phyloP scores from a whole-genome alignment of 2,113 vertebrate genomes.

The Aythya baeri region DNA sequence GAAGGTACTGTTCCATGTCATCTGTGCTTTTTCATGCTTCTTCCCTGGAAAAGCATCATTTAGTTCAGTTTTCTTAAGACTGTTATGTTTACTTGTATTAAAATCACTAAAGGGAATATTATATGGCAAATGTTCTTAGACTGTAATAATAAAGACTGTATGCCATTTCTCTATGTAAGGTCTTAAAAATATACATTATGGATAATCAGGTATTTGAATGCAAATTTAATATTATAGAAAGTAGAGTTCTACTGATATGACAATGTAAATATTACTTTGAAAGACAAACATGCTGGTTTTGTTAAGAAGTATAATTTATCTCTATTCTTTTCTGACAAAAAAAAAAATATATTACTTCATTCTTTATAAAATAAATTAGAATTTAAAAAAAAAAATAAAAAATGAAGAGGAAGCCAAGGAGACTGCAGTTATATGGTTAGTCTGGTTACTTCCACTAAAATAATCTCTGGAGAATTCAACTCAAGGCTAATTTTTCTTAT shows the following conservation, averaged over 20 bases:
- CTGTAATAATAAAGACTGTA: background rate
- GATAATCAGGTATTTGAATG: conserved; percentile 7
- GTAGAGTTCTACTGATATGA: background rate
- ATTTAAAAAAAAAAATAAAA: background rate
- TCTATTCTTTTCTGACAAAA: background rate
- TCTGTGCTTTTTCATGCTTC: background rate
- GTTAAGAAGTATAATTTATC: background rate
- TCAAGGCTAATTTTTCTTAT: background rate
- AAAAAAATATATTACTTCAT: background rate
- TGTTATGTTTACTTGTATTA: background rate
- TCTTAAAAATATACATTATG: background rate
- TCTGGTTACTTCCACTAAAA: background rate
- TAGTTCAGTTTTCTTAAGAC: background rate
- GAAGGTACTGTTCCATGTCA: background rate
- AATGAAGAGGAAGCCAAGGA: background rate
- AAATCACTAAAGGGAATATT: background rate
- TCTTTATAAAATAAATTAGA: background rate
- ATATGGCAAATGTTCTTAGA: background rate
- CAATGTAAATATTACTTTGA: conserved; percentile 21
- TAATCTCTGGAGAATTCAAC: background rate
- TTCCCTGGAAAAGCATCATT: background rate
- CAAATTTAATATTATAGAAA: background rate
- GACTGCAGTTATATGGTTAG: background rate
- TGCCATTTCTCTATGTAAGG: background rate
- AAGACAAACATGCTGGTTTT: background rate